Base-by-base conservation (phyloP, 2,113 vertebrate species). In the Brachypteracias leptosomus region DNA sequence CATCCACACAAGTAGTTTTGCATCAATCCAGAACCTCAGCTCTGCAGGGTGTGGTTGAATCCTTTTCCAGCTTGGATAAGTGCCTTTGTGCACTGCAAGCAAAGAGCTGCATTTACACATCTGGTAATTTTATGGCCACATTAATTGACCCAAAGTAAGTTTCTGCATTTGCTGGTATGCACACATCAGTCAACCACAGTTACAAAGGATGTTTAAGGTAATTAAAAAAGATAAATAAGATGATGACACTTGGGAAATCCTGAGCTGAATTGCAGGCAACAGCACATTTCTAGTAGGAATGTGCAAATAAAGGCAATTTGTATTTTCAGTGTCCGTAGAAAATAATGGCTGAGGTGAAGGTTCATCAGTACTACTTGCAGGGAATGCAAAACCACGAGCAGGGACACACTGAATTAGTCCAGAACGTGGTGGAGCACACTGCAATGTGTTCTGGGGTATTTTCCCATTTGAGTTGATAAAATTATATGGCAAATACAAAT, bases 1-100 rank as follows among this genome's bases (percentile, higher is more conserved):
- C 83, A 72, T 68, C 73, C 76, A 63, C 92, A 81, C 28, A 92
- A 94, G 92, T 65, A 75, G 54, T 73, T 96, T 68, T 92, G 80
- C 80, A 42, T 81, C 59, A 47, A 81, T 26, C 11, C 85, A 80
- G 72, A 90, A 7, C 65, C 47, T 52, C 26, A 1, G 36, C 68
- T 84, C 90, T 3, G 10, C 68, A 88, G 95, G 85, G 92, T 77
- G 88, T 90, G 90, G 80, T 21, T 52, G 70, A 52, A 93, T 78
- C 76, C 28, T 73, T 75, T 78, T 87, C 65, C 80, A 51, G 25
- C 36, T 71, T 95, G 90, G 82, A 52, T 16, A 35, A 86, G 3
- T 42, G 88, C 85, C 72, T 71, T 52, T 4, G 2, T 62, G 78
- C 49, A 35, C 77, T 42, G 71, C 0, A 2, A 85, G 51, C 19